phyloP scores from a whole-genome alignment of 2,888 invertebrate genomes.

The Heliothis peltigera region DNA sequence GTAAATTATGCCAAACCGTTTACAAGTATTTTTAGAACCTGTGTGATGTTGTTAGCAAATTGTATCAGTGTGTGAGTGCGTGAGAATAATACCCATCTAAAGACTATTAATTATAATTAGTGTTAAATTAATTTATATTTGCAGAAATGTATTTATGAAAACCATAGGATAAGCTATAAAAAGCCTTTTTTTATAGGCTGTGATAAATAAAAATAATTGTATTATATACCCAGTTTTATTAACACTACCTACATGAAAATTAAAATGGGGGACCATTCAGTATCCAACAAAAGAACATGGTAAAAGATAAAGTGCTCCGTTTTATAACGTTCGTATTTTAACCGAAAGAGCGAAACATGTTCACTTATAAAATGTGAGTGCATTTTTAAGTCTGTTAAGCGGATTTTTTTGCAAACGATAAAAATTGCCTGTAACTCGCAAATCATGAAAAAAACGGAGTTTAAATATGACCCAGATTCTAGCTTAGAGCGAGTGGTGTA shows the following conservation, averaged over 20 bases:
- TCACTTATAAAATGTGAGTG: no score
- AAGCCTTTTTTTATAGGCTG: constrained; percentile 77
- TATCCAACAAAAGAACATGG: no score
- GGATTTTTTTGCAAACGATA: no score
- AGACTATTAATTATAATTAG: constrained; percentile 41
- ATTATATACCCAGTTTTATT: constrained; percentile 28
- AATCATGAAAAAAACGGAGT: no score
- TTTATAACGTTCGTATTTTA: no score
- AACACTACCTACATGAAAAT: neutral
- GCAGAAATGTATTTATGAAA: constrained; percentile 36
- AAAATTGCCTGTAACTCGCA: no score
- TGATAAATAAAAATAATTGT: constrained; percentile 69
- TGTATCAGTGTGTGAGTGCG: constrained; percentile 29
- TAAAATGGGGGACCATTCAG: neutral
- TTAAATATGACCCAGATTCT: no score
- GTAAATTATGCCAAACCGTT: constrained; percentile 55
- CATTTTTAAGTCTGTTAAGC: no score
- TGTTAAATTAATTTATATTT: constrained; percentile 37
- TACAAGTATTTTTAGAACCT: constrained; percentile 56
- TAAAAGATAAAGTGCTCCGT: no score
- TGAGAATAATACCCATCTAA: constrained; percentile 36
- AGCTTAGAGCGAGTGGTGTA: constrained; percentile 68
- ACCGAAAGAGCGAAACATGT: no score
- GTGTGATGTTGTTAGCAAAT: constrained; percentile 25
- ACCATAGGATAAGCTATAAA: constrained; percentile 41